These are phyloP conservation scores for Galleria mellonella DNA, from an alignment of 1,140 invertebrate genomes.

Conservation along the genomic window DNA sequence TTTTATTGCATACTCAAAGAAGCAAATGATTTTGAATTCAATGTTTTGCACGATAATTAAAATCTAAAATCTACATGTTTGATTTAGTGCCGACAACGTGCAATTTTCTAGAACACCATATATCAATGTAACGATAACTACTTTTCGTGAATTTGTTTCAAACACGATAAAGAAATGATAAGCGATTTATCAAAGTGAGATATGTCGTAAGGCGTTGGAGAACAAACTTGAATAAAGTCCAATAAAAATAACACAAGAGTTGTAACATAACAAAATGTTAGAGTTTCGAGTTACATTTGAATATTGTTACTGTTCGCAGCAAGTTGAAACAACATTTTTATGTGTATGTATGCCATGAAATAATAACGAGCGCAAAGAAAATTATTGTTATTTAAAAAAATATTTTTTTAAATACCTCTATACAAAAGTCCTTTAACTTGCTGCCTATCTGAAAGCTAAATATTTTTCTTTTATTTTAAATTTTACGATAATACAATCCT, in stretches of 20 bases:
- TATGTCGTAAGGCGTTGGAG: slow-evolving; percentile 4
- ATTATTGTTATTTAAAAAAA: too few relatives aligned
- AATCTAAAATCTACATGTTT: too few relatives aligned
- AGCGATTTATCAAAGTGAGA: slow-evolving; percentile 7
- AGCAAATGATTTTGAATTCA: too few relatives aligned
- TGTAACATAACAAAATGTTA: slow-evolving; percentile 1
- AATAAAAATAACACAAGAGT: slow-evolving; percentile 2
- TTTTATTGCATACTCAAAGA: too few relatives aligned
- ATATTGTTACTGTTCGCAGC: background rate
- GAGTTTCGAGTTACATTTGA: slow-evolving; percentile 1
- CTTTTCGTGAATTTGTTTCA: slow-evolving; percentile 1
- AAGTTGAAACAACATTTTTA: too few relatives aligned
- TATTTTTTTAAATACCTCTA: too few relatives aligned
- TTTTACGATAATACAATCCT: too few relatives aligned
- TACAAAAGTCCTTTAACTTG: slow-evolving; percentile 1
- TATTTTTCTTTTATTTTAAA: too few relatives aligned
- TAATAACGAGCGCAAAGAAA: too few relatives aligned
- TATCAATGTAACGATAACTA: slow-evolving; percentile 2
- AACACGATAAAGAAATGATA: slow-evolving; percentile 6
- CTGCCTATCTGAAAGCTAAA: too few relatives aligned
- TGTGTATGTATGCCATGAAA: background rate
- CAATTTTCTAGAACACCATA: slow-evolving; percentile 1
- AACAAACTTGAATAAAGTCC: slow-evolving; percentile 1
- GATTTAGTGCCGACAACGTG: too few relatives aligned
- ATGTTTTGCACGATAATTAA: too few relatives aligned